phyloP scores from a whole-genome alignment of 2,888 invertebrate species.

The Perdita meconis region DNA sequence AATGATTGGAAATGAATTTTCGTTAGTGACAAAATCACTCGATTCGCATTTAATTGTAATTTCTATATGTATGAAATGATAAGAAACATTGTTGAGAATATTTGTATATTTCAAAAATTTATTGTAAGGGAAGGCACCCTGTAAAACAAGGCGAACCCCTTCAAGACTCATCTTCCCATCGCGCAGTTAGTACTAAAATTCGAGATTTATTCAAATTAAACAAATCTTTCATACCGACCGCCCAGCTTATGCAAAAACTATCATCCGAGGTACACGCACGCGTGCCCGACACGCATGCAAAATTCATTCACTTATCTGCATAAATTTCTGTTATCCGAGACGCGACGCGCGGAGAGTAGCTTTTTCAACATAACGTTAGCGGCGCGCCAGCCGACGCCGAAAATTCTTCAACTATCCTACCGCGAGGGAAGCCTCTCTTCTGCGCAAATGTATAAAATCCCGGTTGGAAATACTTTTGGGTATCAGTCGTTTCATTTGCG shows the following conservation, averaged over 20 bases:
- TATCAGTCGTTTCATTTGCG: background rate
- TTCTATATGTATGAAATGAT: too few relatives aligned
- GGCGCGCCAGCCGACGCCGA: background rate
- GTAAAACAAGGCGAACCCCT: too few relatives aligned
- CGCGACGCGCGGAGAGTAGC: constrained; percentile 2
- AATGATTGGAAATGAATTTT: too few relatives aligned
- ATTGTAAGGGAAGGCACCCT: too few relatives aligned
- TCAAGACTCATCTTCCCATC: background rate
- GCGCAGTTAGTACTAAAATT: constrained; percentile 3
- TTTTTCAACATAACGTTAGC: constrained; percentile 28
- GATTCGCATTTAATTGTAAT: too few relatives aligned
- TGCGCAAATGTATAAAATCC: background rate
- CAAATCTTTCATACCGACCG: constrained; percentile 23
- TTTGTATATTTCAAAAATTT: too few relatives aligned
- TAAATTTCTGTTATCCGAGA: constrained; percentile 46
- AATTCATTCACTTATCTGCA: constrained; percentile 43
- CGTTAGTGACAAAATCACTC: too few relatives aligned
- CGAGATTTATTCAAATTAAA: constrained; percentile 16
- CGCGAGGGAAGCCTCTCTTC: too few relatives aligned
- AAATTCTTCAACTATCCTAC: constrained; percentile 21
- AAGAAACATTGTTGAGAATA: too few relatives aligned
- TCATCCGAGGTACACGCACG: constrained; percentile 9
- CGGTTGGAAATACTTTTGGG: background rate
- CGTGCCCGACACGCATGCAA: constrained; percentile 29
- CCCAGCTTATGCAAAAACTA: constrained; percentile 42